Base-by-base conservation (phyloP, 1,140 invertebrate genomes). In the Brachionus rotundiformis region DNA sequence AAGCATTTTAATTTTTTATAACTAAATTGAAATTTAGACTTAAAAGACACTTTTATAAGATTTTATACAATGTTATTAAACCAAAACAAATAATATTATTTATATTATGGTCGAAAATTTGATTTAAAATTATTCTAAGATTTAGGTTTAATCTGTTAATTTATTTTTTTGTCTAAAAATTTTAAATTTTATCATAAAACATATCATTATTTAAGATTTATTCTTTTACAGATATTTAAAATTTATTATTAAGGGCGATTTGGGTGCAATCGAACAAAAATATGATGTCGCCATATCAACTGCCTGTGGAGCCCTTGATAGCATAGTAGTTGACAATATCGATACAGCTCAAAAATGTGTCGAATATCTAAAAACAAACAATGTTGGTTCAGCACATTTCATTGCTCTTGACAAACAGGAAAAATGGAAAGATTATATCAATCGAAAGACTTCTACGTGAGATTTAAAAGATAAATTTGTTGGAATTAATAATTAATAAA, bases 221-320 rank as follows among this genome's bases (percentile, higher is more conserved):
- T n/a, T n/a, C n/a, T n/a, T n/a, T 13, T 41, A 11, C 36, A 5
- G 1, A 41, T 11, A 54, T 59, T 54, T 36, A 16, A 19, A n/a
- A 54, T 23, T 25, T 65, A 27, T 31, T 25, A 16, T 25, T 80
- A 94, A 93, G 68, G 95, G 96, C 63, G 95, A 98, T 87, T 89
- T 99, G n/a, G 97, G 96, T 39, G 95, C 91, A 0, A 97, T 99
- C 84, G 93, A 97, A 88, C 88, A 89, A 25, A 95, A 95, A 87
- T 99, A 95, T 87, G 96, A 99, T 86, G 91, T 97, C 0, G 97
- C 96, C 1, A 92, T 98, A 83, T 98, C 95, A 0, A 98, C 95
- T 0, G 95, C 95, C 11, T 97, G 94, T 87, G 93, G 93, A 0
- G 82, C 84, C 39, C 86, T 98, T 0, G 95, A 99, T 85, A 93